A percentile compares a stretch with the other conserved stretches of the same genome.
Evolutionary conservation across 2,113 vertebrate genomes (phyloP).

Genomic region (Gadus chalcogrammus): DNA sequence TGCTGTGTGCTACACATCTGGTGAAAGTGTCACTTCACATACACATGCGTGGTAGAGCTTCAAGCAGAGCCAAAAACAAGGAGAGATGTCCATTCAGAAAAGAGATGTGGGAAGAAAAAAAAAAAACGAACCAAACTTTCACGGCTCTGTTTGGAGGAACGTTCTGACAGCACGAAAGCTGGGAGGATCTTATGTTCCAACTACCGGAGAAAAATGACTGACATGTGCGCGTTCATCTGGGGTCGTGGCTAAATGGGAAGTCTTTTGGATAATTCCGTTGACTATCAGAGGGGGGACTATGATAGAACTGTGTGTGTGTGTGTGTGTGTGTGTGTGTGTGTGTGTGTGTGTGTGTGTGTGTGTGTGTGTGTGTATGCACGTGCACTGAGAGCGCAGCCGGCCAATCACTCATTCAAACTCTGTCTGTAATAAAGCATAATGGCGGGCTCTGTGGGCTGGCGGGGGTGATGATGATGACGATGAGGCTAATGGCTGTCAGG

Average conservation of each 20-base stretch:
- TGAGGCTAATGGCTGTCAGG: constrained; percentile 47
- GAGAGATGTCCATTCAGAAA: constrained; percentile 12
- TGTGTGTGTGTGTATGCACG: constrained; percentile 6
- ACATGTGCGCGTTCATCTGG: constrained; percentile 51
- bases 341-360: background rate
- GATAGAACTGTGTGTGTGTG: constrained; percentile 15
- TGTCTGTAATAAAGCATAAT: constrained; percentile 48
- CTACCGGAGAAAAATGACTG: constrained; percentile 51
- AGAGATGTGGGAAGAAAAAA: constrained; percentile 32
- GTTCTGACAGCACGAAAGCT: too few relatives aligned
- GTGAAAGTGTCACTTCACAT: constrained; percentile 30
- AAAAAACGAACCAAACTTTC: background rate
- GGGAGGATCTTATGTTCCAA: constrained; percentile 28
- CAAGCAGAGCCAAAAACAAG: constrained; percentile 42
- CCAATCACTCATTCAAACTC: constrained; percentile 57
- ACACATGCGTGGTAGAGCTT: constrained; percentile 14
- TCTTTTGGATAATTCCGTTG: background rate
- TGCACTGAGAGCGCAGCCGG: constrained; percentile 31
- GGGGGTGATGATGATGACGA: constrained; percentile 46
- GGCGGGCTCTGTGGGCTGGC: constrained; percentile 48
- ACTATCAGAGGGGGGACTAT: constrained; percentile 12
- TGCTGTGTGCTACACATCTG: constrained; percentile 43
- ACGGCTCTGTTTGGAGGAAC: too few relatives aligned
- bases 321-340: too few relatives aligned
- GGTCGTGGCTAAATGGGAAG: constrained; percentile 31